A percentile compares a stretch with the other conserved stretches of the same genome.
phyloP scores from a whole-genome alignment of 2,113 vertebrate genomes.

The Colius striatus region DNA sequence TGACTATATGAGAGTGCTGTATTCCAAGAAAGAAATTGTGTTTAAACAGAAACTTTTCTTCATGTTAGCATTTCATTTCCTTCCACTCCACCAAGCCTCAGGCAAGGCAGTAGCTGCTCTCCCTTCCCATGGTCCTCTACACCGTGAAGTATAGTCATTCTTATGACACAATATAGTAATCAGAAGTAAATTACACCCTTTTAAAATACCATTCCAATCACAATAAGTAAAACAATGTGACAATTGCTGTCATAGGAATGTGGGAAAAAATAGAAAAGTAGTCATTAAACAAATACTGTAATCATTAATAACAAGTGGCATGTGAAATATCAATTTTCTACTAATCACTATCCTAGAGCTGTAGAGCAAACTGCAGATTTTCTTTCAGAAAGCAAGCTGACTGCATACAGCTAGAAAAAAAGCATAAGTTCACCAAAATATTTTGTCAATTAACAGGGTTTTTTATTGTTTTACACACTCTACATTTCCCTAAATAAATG shows the following conservation, averaged over 20 bases:
- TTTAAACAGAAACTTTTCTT: conserved; percentile 40
- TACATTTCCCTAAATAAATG: neutral
- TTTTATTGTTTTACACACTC: neutral
- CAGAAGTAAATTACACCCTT: conserved; percentile 47
- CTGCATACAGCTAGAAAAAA: neutral
- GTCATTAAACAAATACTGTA: conserved; percentile 33
- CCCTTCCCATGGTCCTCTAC: neutral
- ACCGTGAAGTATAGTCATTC: conserved; percentile 1
- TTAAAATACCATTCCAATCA: conserved; percentile 13
- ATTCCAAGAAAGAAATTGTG: neutral
- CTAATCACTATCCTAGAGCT: neutral
- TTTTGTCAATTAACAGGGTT: neutral
- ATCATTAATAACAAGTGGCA: conserved; percentile 44
- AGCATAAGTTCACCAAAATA: neutral
- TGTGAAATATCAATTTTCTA: conserved; percentile 22
- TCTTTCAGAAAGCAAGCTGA: neutral
- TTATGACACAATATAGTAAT: conserved; percentile 49
- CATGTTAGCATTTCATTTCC: conserved; percentile 30
- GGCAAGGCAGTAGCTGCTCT: neutral
- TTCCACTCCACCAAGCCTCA: neutral
- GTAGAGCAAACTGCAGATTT: neutral
- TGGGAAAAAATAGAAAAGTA: conserved; percentile 4
- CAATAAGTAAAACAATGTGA: conserved; percentile 26
- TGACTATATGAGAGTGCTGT: neutral
- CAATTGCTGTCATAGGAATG: conserved; percentile 18